phyloP scores from a whole-genome alignment of 2,888 invertebrate species.

The Apomyelois bistriatella region DNA sequence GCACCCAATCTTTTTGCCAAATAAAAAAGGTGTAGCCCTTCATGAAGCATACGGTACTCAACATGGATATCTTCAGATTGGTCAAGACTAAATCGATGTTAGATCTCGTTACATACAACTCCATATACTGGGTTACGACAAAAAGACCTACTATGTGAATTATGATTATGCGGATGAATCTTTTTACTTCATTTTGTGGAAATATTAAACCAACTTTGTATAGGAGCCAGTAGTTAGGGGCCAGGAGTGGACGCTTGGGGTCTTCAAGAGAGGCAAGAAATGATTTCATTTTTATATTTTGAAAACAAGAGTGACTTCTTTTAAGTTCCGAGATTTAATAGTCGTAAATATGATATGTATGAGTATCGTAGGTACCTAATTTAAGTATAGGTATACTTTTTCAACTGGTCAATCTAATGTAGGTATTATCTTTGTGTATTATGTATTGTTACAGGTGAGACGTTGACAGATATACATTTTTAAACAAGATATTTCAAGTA shows the following conservation, averaged over 20 bases:
- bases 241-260: constrained; percentile 45
- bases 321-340: too few relatives aligned
- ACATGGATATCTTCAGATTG: constrained; percentile 62
- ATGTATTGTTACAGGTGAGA: too few relatives aligned
- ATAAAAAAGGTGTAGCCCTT: constrained; percentile 54
- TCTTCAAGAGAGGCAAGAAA: constrained; percentile 45
- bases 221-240: constrained; percentile 59
- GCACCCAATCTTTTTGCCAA: constrained; percentile 53
- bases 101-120: constrained; percentile 53
- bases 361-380: too few relatives aligned
- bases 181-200: constrained; percentile 38
- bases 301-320: too few relatives aligned
- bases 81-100: constrained; percentile 55
- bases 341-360: too few relatives aligned
- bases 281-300: constrained; percentile 27
- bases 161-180: constrained; percentile 36
- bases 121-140: constrained; percentile 56
- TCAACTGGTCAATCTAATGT: too few relatives aligned
- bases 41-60: constrained; percentile 55
- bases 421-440: too few relatives aligned
- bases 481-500: too few relatives aligned
- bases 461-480: too few relatives aligned
- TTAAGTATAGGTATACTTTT: too few relatives aligned
- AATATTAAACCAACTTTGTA: constrained; percentile 47
- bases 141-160: constrained; percentile 49